Base-by-base conservation (phyloP, 2,797 vertebrate genomes). In the Sus cebifrons region DNA sequence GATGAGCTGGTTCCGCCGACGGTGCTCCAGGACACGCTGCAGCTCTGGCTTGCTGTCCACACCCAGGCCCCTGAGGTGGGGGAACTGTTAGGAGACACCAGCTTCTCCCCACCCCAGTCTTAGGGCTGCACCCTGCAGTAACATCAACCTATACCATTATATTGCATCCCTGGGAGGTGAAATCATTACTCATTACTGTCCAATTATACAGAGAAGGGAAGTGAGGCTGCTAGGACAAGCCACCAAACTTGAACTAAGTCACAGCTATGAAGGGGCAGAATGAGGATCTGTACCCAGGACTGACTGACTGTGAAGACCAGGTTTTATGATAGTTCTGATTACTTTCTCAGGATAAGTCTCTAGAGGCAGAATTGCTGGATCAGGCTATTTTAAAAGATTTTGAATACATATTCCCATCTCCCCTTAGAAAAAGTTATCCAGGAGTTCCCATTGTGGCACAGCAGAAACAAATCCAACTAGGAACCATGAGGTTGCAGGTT, bases 31-130 rank as follows among this genome's bases (percentile, higher is more conserved):
- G 49, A 99, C 99, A 0, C 99, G 98, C 98, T 99, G 99, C 85
- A 99, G 98, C 98, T 99, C 99, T 0, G 99, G 99, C 96, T 99
- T 99, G 96, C 97, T 99, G 96, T 99, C 99, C 97, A 99, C 96
- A 0, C 98, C 91, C 82, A 99, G 96, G n/a, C 99, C 99, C 94
- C 99, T 99, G 93, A 23, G 32, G 25, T 2, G 0, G 2, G 1
- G 67, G 52, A 49, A 18, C 58, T 0, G 3, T 95, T 25, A 96
- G 97, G 89, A 60, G 77, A 65, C 2, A 7, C 18, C 44, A 2
- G 7, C 29, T 10, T 0, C 40, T 21, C 16, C 8, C 6, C 18
- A 1, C 15, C 79, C 62, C 23, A 11, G 21, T 90, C 82, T 49
- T 10, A 56, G 67, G 29, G 36, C 32, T 27, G 25, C 14, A 52